Base-by-base conservation (phyloP, 2,797 vertebrate species). In the Lateolabrax maculatus region DNA sequence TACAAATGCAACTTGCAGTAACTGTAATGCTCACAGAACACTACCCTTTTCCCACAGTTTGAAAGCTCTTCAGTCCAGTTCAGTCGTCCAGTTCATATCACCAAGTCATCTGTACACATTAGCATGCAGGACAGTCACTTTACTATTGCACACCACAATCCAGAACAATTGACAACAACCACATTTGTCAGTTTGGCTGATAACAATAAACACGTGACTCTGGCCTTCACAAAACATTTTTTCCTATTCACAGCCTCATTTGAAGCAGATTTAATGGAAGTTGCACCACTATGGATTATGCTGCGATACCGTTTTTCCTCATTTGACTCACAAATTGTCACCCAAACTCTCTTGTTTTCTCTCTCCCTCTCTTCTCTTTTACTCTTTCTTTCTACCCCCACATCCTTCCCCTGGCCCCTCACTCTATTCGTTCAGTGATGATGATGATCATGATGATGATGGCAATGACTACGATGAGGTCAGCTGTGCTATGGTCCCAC, bases 81-180 rank as follows among this genome's bases (percentile, higher is more conserved):
- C 27, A 9, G 44, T 27, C 25, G 18, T n/a, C n/a, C n/a, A 6
- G 12, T 64, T 64, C 44, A 31, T 76, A 72, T 87, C 57, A 75
- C 13, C 37, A 52, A 25, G 27, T 34, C 68, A 80, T 87, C 71
- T 80, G 56, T 58, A 18, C 25, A 63, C 63, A 79, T 88, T 68
- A 75, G 69, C 81, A 87, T 83, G 29, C 23, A 51, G 71, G 31
- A 87, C 76, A 85, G 61, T 29, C 23, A 19, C 37, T 70, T 70
- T 11, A 55, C 27, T 76, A 43, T 80, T 29, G 23, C 23, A 27
- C 27, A 18, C 12, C 13, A 48, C 7, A 41, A 70, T 52, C 21
- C n/a, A 71, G 27, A 86, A 81, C 63, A 77, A 62, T 39, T 2
- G n/a, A 71, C 56, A 55, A 65, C 44, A 57, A 72, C 2, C 21